These are phyloP conservation scores for Lathronympha strigana DNA, from an alignment of 2,888 invertebrate species.

Conservation along the genomic window DNA sequence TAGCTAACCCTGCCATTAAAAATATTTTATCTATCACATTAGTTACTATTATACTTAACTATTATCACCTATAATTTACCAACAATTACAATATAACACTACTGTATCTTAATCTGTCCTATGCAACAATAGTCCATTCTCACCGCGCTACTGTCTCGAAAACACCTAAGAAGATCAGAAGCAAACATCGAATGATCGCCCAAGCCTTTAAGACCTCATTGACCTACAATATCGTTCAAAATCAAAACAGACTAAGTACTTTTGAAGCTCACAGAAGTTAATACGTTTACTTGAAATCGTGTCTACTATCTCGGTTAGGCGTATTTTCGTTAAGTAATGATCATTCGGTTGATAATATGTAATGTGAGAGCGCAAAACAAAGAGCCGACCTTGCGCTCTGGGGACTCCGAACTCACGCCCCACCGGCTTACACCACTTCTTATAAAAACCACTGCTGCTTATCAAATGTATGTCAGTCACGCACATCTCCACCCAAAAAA, in stretches of 20 bases:
- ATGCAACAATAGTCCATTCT: conserved; percentile 6
- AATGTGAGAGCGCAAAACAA: conserved; percentile 77
- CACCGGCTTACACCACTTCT: conserved; percentile 64
- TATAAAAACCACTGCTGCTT: conserved; percentile 77
- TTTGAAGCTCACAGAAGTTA: background rate
- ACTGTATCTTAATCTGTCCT: background rate
- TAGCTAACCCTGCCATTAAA: background rate
- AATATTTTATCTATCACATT: background rate
- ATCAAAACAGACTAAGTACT: conserved; percentile 2
- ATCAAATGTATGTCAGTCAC: conserved; percentile 78
- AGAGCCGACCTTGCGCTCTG: conserved; percentile 72
- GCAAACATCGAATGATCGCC: conserved; percentile 30
- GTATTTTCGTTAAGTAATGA: conserved; percentile 73
- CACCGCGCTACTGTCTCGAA: conserved; percentile 1
- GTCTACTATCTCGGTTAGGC: conserved; percentile 66
- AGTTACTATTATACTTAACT: background rate
- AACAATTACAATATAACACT: background rate
- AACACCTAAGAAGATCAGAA: conserved; percentile 32
- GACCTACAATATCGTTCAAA: conserved; percentile 61
- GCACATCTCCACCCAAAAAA: conserved; percentile 68
- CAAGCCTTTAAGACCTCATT: conserved; percentile 43
- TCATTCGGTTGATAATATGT: conserved; percentile 69
- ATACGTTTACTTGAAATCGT: background rate
- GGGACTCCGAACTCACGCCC: conserved; percentile 71
- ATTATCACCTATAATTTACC: conserved; percentile 1